Conservation (phyloP, 2,888 invertebrate genomes). For the Seladonia tumulorum region DNA sequence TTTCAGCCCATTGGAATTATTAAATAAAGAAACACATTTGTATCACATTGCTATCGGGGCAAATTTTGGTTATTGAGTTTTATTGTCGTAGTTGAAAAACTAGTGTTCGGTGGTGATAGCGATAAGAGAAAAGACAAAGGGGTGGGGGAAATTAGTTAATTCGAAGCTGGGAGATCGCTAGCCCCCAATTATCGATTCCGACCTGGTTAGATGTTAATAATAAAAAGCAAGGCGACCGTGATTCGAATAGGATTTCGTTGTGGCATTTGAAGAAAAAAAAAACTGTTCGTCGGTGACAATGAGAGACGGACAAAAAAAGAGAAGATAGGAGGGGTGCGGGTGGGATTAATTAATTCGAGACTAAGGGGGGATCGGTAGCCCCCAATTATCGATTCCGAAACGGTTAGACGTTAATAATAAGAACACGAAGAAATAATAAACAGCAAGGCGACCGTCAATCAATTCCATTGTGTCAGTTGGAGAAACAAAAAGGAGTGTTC, state of each 20-base stretch:
- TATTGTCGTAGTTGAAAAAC: no score
- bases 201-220: neutral
- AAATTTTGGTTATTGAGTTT: no score
- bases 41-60: no score
- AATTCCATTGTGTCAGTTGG: neutral
- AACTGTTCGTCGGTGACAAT: no score
- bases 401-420: neutral
- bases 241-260: no score
- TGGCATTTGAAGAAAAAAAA: no score
- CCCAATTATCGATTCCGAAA: neutral
- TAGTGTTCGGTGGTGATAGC: no score
- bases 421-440: neutral
- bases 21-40: no score
- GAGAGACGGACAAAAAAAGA: neutral
- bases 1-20: no score
- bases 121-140: neutral
- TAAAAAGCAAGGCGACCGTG: no score
- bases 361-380: constrained; percentile 26
- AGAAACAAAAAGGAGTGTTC: neutral
- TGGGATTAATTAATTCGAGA: constrained; percentile 61
- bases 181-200: constrained; percentile 7
- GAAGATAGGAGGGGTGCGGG: neutral
- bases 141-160: neutral
- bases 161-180: constrained; percentile 25
- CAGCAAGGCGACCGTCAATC: neutral